phyloP scores from a whole-genome alignment of 1,140 invertebrate genomes.

The Lordiphosa mommai region DNA sequence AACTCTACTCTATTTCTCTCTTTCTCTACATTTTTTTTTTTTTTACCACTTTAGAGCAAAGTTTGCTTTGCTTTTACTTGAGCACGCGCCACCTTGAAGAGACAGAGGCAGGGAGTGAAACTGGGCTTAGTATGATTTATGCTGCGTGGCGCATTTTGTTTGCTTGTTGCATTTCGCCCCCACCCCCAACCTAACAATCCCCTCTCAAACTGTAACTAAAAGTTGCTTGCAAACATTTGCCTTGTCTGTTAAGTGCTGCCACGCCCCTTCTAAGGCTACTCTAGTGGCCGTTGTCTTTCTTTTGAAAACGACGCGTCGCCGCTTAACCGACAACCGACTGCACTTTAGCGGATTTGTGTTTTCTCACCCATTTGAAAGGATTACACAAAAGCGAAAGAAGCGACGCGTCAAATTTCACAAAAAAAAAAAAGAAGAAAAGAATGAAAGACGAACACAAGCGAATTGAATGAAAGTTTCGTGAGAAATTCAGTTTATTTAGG shows the following conservation, averaged over 20 bases:
- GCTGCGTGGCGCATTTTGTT: slow-evolving; percentile 60
- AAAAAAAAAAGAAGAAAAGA: not conserved
- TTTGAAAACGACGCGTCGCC: slow-evolving; percentile 10
- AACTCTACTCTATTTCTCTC: slow-evolving; percentile 5
- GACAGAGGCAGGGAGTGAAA: not conserved
- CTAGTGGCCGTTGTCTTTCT: slow-evolving; percentile 23
- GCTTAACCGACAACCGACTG: slow-evolving; percentile 62
- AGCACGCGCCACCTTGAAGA: slow-evolving; percentile 31
- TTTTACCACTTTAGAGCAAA: slow-evolving; percentile 46
- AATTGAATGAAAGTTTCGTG: too few relatives aligned
- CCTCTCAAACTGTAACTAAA: slow-evolving; percentile 56
- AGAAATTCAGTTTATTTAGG: too few relatives aligned
- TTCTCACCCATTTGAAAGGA: slow-evolving; percentile 74
- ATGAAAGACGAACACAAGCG: not conserved
- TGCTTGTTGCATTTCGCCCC: slow-evolving; percentile 48
- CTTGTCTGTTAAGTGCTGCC: slow-evolving; percentile 56
- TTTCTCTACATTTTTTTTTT: slow-evolving; percentile 11
- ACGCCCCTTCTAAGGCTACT: not conserved
- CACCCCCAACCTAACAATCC: not conserved
- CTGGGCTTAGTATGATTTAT: slow-evolving; percentile 63
- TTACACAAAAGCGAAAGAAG: slow-evolving; percentile 53
- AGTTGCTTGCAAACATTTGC: slow-evolving; percentile 70
- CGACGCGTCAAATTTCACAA: slow-evolving; percentile 32
- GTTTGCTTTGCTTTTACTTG: slow-evolving; percentile 59
- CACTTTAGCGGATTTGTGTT: slow-evolving; percentile 75